phyloP scores from a whole-genome alignment of 2,113 vertebrate genomes.

The Geococcyx californianus region DNA sequence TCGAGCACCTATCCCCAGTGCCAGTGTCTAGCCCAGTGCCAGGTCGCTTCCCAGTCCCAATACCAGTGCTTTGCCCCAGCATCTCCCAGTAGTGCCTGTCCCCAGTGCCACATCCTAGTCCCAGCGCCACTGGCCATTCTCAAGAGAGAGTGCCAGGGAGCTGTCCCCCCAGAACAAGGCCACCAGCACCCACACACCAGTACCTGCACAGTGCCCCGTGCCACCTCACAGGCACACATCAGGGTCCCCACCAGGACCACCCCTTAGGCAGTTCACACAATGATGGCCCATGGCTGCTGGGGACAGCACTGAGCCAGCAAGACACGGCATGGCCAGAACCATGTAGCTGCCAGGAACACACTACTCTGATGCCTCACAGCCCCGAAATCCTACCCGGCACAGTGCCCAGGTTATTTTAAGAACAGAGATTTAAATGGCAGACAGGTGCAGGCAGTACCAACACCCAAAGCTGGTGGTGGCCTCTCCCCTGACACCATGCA shows the following conservation, averaged over 20 bases:
- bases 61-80: neutral
- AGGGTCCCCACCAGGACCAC: fast-evolving
- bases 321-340: fast-evolving
- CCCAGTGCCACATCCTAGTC: neutral
- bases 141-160: neutral
- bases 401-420: conserved; percentile 25
- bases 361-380: neutral
- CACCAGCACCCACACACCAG: neutral
- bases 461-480: neutral
- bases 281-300: neutral
- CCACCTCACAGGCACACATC: neutral
- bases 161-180: fast-evolving
- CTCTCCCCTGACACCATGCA: neutral
- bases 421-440: neutral
- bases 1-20: no score
- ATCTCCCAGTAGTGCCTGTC: neutral
- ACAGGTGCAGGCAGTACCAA: fast-evolving
- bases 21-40: no score
- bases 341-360: neutral
- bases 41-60: no score
- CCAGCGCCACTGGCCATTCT: neutral
- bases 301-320: neutral
- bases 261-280: fast-evolving
- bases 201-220: fast-evolving
- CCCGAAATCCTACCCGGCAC: neutral